Percentiles rank a stretch among this genome's conserved stretches.
These are phyloP conservation scores for Phytoseiulus persimilis DNA, from an alignment of 2,888 invertebrate species.

Conservation along the genomic window DNA sequence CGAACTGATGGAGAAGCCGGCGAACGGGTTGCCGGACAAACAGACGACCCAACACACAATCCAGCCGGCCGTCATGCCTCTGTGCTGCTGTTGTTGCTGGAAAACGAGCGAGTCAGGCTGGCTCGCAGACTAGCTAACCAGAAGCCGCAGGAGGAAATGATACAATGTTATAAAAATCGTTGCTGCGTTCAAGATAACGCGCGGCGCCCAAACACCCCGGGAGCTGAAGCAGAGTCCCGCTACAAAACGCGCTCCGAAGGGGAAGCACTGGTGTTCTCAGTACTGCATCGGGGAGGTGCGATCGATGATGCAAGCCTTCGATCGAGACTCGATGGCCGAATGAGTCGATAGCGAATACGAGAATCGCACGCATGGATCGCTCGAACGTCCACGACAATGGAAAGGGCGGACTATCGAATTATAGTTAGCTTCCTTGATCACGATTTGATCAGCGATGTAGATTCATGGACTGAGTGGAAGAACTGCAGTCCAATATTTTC, in stretches of 20 bases:
- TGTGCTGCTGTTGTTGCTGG: background rate
- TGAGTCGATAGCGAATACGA: background rate
- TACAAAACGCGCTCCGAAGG: background rate
- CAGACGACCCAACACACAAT: background rate
- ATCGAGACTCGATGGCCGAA: background rate
- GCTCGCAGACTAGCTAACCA: background rate
- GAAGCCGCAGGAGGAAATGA: background rate
- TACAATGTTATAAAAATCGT: background rate
- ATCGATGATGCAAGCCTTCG: background rate
- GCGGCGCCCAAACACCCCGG: background rate
- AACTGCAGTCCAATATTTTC: background rate
- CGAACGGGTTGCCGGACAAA: background rate
- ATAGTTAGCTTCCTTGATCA: background rate
- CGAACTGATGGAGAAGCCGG: background rate
- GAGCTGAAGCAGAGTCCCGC: background rate
- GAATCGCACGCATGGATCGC: background rate
- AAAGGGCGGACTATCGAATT: background rate
- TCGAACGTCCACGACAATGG: background rate
- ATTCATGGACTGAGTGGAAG: background rate
- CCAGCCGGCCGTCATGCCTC: background rate
- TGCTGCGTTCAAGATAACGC: background rate
- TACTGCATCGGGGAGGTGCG: background rate
- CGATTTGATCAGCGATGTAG: too few species aligned
- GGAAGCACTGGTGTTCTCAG: background rate
- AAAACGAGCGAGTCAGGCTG: background rate